phyloP scores from a whole-genome alignment of 2,888 invertebrate genomes.

The Notocelia uddmanniana region DNA sequence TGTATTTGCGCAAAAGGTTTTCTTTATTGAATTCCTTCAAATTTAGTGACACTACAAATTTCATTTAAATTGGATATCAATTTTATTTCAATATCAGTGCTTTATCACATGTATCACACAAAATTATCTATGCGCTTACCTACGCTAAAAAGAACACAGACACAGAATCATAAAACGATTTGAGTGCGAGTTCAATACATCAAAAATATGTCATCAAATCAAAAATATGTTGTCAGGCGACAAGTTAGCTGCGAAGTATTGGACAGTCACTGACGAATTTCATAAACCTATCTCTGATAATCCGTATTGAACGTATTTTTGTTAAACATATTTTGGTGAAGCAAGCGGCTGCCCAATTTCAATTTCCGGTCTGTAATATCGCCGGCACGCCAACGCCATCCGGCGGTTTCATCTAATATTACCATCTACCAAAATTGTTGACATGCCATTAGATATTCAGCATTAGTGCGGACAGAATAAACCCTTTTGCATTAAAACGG shows the following conservation, averaged over 20 bases:
- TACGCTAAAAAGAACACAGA: too few relatives aligned
- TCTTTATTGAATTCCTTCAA: background rate
- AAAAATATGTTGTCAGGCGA: background rate
- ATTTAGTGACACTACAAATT: background rate
- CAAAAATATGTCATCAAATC: background rate
- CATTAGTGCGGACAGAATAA: slow-evolving; percentile 24
- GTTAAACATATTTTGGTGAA: slow-evolving; percentile 27
- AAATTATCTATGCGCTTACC: too few relatives aligned
- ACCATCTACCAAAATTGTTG: slow-evolving; percentile 31
- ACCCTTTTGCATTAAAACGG: slow-evolving; percentile 7
- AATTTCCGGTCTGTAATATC: slow-evolving; percentile 45
- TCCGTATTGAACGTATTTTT: slow-evolving; percentile 22
- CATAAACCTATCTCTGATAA: background rate
- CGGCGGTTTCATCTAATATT: slow-evolving; percentile 40
- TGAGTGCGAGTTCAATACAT: background rate
- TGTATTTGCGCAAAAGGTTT: background rate
- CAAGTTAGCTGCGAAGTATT: background rate
- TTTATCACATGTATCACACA: too few relatives aligned
- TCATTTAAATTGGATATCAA: too few relatives aligned
- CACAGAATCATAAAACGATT: background rate
- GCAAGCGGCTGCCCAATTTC: slow-evolving; percentile 39
- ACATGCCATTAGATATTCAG: slow-evolving; percentile 28
- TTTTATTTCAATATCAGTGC: too few relatives aligned
- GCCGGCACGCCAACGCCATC: slow-evolving; percentile 42
- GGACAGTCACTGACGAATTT: background rate